Conservation (phyloP, 2,113 vertebrate species). For the Oreochromis aureus region DNA sequence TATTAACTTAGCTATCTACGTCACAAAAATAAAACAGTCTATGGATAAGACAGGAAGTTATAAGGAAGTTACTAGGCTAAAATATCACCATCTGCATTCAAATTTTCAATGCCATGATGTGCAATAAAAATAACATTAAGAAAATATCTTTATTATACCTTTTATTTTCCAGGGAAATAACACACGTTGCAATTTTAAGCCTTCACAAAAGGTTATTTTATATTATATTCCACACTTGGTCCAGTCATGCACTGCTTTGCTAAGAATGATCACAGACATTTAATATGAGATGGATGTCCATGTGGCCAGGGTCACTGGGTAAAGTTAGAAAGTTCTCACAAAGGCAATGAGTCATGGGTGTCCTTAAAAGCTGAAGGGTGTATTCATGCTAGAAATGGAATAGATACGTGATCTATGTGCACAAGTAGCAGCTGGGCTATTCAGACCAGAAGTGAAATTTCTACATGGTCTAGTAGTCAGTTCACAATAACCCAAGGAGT, state of each 20-base stretch:
- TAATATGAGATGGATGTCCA: neutral
- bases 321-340: neutral
- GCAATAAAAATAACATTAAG: neutral
- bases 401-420: constrained; percentile 11
- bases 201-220: neutral
- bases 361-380: neutral
- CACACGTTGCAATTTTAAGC: neutral
- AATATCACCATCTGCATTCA: neutral
- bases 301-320: neutral
- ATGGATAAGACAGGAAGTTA: neutral
- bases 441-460: constrained; percentile 15
- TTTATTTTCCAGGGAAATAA: neutral
- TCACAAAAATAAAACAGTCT: neutral
- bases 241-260: neutral
- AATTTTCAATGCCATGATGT: neutral
- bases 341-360: neutral
- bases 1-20: neutral
- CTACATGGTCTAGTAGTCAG: neutral
- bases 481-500: neutral
- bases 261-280: neutral
- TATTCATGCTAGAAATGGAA: neutral
- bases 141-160: neutral
- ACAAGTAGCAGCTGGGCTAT: constrained; percentile 13
- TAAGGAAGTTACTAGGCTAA: too few relatives aligned
- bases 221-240: neutral